Percentiles rank a stretch among this genome's conserved stretches.
phyloP scores from a whole-genome alignment of 2,888 invertebrate species.

The Apamea epomidion region DNA sequence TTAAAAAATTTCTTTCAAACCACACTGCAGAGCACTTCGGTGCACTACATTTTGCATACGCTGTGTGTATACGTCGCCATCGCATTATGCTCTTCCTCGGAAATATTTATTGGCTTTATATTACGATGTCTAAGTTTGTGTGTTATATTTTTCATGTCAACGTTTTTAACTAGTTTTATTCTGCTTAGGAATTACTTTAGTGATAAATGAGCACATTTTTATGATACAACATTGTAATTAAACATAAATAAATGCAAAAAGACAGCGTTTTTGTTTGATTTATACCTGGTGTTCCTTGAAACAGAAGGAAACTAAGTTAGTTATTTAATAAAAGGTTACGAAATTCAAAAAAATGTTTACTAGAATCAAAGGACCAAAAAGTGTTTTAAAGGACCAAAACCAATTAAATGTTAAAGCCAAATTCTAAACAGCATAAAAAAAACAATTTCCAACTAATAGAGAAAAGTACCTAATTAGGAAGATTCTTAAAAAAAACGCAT shows the following conservation, averaged over 20 bases:
- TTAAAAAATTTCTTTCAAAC: constrained; percentile 76
- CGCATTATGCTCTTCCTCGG: constrained; percentile 70
- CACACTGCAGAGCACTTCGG: constrained; percentile 59
- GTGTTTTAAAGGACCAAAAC: not conserved
- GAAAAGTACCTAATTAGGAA: not conserved
- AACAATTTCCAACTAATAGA: not conserved
- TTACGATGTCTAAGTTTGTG: not conserved
- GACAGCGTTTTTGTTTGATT: not conserved
- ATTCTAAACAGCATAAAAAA: not conserved
- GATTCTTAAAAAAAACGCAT: constrained; percentile 27
- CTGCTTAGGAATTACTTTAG: not conserved
- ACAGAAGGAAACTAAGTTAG: not conserved
- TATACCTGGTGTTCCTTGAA: not conserved
- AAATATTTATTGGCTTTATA: constrained; percentile 34
- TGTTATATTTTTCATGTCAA: not conserved
- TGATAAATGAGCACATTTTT: not conserved
- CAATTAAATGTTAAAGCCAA: not conserved
- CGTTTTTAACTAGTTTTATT: not conserved
- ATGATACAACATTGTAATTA: not conserved
- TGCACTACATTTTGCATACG: constrained; percentile 78
- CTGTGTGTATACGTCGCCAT: constrained; percentile 68
- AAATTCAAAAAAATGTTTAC: not conserved
- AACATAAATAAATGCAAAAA: not conserved
- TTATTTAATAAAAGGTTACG: not conserved
- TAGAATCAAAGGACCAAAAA: not conserved